Conservation (phyloP, 1,140 invertebrate species). For the Scaptomyza montana region DNA sequence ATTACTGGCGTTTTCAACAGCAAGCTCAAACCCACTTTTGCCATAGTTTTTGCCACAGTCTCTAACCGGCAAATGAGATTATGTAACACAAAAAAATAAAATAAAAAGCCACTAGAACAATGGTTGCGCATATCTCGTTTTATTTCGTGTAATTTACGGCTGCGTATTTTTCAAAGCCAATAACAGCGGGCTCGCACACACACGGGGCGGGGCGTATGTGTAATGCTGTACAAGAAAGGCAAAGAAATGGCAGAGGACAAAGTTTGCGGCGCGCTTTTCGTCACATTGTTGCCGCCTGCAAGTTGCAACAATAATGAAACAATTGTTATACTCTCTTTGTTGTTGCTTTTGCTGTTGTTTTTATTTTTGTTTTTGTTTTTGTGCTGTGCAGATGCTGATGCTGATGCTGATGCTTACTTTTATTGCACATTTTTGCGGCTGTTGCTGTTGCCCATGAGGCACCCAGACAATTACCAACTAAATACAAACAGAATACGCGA, state of each 20-base stretch:
- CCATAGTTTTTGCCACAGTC: too few species aligned
- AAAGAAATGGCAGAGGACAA: conserved; percentile 35
- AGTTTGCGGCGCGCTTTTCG: conserved; percentile 54
- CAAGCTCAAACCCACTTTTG: too few species aligned
- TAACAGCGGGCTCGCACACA: conserved; percentile 6
- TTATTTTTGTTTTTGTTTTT: background rate
- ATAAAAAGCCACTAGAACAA: conserved; percentile 9
- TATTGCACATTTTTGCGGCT: conserved; percentile 46
- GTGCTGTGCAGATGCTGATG: conserved; percentile 1
- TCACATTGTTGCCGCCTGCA: conserved; percentile 54
- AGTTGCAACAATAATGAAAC: conserved; percentile 26
- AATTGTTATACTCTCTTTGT: conserved; percentile 8
- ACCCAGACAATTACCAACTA: conserved; percentile 59
- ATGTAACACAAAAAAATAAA: background rate
- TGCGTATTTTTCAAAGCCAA: conserved; percentile 12
- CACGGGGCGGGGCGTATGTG: conserved; percentile 30
- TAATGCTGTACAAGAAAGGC: conserved; percentile 24
- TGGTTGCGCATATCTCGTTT: conserved; percentile 53
- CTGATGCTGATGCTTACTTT: conserved; percentile 37
- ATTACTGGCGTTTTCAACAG: too few species aligned
- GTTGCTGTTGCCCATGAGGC: conserved; percentile 10
- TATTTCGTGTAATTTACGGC: conserved; percentile 57
- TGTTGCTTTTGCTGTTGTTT: conserved; percentile 33
- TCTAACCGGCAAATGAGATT: conserved; percentile 6
- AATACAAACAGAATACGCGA: conserved; percentile 23